Evolutionary conservation across 2,888 invertebrate genomes (phyloP).

Genomic region (Agrotis segetum): DNA sequence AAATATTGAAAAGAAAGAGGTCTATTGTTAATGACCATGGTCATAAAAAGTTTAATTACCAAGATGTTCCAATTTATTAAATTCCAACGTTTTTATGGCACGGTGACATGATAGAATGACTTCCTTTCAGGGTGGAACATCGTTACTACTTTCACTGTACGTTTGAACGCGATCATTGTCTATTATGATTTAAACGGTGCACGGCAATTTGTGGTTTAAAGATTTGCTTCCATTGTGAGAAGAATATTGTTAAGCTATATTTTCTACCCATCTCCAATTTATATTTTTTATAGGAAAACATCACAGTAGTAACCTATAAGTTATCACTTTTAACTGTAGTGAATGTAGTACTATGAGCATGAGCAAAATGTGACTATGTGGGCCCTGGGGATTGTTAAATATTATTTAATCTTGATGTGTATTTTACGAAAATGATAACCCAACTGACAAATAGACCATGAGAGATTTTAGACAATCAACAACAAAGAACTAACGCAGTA

Average conservation of each 20-base stretch:
- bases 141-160: conserved; percentile 76
- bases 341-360: no score
- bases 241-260: conserved; percentile 2
- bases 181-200: conserved; percentile 58
- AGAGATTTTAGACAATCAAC: background rate
- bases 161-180: conserved; percentile 59
- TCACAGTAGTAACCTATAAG: no score
- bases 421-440: no score
- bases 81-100: conserved; percentile 39
- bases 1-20: conserved; percentile 43
- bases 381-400: background rate
- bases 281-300: no score
- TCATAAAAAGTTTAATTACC: conserved; percentile 24
- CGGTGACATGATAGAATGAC: conserved; percentile 41
- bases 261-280: background rate
- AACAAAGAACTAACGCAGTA: background rate
- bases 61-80: conserved; percentile 45
- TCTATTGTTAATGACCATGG: conserved; percentile 11
- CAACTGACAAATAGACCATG: background rate
- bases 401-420: no score
- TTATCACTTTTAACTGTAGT: no score
- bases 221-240: conserved; percentile 19
- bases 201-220: conserved; percentile 41
- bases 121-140: conserved; percentile 46
- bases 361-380: background rate